Evolutionary conservation across 1,140 invertebrate genomes (phyloP).

Genomic region (Tetraneura akinire): DNA sequence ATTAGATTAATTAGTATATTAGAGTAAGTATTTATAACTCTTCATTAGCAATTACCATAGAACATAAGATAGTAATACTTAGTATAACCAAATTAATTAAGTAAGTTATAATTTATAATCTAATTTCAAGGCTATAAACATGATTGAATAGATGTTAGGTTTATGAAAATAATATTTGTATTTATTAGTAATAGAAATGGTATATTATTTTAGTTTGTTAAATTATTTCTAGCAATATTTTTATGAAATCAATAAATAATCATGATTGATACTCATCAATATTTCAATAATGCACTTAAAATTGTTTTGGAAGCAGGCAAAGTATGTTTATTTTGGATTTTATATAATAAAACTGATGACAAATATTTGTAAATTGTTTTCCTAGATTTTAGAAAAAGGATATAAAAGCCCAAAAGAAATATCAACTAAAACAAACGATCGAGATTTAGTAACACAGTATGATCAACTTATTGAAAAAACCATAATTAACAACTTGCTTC

Average conservation of each 20-base stretch:
- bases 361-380: background rate
- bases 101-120: too few species aligned
- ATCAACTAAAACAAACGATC: conserved; percentile 77
- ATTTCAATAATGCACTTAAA: conserved; percentile 31
- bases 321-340: conserved; percentile 8
- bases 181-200: too few species aligned
- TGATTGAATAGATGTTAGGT: too few species aligned
- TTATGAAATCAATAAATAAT: background rate
- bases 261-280: background rate
- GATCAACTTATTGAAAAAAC: conserved; percentile 90
- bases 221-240: background rate
- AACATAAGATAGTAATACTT: too few species aligned
- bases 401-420: conserved; percentile 62
- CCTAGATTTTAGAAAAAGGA: conserved; percentile 12
- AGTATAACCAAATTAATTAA: too few species aligned
- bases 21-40: too few species aligned
- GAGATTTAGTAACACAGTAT: conserved; percentile 95
- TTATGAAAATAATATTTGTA: too few species aligned
- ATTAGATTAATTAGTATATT: too few species aligned
- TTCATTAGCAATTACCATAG: too few species aligned
- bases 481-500: conserved; percentile 74
- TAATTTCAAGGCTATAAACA: too few species aligned
- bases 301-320: conserved; percentile 36
- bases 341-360: background rate
- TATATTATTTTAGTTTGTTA: too few species aligned